These are phyloP conservation scores for Coelogynopora nodosa DNA, from an alignment of 2,888 invertebrate species.

Conservation along the genomic window DNA sequence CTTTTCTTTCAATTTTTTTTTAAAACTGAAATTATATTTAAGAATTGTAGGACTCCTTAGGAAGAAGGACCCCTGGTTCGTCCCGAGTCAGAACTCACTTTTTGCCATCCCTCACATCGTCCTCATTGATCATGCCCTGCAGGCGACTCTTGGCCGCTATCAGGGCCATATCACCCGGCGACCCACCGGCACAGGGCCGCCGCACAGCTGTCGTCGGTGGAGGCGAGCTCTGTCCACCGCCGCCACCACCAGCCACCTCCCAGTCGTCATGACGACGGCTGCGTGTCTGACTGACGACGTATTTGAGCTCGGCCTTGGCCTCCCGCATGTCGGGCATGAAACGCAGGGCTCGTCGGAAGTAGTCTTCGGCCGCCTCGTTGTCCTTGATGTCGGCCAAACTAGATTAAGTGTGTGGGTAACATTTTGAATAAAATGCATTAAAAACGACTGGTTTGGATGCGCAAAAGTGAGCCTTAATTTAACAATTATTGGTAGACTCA, in stretches of 20 bases:
- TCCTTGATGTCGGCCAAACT: constrained; percentile 50
- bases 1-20: no score
- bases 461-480: no score
- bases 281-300: background rate
- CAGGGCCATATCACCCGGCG: background rate
- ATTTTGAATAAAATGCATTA: no score
- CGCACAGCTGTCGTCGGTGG: background rate
- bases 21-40: no score
- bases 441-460: no score
- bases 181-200: background rate
- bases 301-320: constrained; percentile 48
- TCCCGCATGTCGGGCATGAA: constrained; percentile 51
- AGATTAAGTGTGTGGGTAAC: no score
- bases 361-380: constrained; percentile 50
- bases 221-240: background rate
- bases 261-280: constrained; percentile 20
- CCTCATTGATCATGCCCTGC: background rate
- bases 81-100: no score
- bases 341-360: constrained; percentile 50
- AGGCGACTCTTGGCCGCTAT: background rate
- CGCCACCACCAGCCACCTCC: background rate
- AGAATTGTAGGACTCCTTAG: no score
- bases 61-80: no score
- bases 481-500: no score
- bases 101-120: background rate